Evolutionary conservation across 2,797 vertebrate genomes (phyloP).

Genomic region (Crocidura indochinensis): DNA sequence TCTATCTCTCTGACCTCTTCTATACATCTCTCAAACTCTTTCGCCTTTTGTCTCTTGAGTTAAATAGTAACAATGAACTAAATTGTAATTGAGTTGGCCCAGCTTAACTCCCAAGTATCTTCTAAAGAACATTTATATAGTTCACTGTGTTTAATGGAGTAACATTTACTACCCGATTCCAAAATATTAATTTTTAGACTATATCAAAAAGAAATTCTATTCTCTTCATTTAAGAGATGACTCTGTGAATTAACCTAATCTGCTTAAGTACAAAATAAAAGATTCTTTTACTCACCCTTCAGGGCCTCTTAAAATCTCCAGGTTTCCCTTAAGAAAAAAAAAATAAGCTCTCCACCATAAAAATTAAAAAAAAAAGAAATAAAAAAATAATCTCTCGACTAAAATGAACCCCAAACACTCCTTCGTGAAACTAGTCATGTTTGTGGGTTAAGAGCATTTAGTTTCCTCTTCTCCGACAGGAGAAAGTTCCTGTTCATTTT

Average conservation of each 20-base stretch:
- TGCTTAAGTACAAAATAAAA: neutral
- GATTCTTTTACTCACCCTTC: neutral
- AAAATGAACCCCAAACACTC: neutral
- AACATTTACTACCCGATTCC: neutral
- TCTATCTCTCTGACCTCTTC: too few species aligned
- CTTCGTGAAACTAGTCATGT: conserved; percentile 55
- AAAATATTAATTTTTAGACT: neutral
- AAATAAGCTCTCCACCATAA: neutral
- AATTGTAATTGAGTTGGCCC: neutral
- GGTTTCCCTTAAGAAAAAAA: too few species aligned
- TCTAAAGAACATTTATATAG: neutral
- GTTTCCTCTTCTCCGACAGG: conserved; percentile 72
- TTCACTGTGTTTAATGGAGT: neutral
- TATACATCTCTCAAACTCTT: conserved; percentile 10
- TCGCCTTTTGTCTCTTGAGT: neutral
- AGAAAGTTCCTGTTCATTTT: conserved; percentile 66
- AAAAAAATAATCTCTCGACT: too few species aligned
- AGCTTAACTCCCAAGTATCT: neutral
- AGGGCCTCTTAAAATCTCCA: too few species aligned
- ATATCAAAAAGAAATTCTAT: neutral
- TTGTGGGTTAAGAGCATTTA: conserved; percentile 62
- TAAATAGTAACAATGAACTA: neutral
- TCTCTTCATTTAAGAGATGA: neutral
- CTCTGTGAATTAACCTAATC: neutral
- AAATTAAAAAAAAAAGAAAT: too few species aligned